Evolutionary conservation across 2,797 vertebrate genomes (phyloP).

Genomic region (Falco columbarius): DNA sequence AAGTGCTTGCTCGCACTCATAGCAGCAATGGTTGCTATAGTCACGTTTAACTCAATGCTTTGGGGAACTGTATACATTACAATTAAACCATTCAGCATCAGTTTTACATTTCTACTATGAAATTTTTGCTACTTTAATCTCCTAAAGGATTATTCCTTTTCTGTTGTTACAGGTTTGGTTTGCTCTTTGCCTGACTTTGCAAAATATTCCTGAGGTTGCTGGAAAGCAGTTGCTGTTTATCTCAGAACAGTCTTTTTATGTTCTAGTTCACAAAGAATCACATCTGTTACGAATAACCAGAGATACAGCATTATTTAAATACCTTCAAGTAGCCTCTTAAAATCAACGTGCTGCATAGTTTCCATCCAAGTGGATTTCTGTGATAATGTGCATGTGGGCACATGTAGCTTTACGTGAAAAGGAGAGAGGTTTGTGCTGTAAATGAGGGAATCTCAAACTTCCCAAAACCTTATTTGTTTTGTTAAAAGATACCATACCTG

Average conservation of each 20-base stretch:
- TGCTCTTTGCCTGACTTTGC: neutral
- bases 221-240: neutral
- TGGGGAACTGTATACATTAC: neutral
- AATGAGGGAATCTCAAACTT: neutral
- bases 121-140: neutral
- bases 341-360: neutral
- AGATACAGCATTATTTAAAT: neutral
- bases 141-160: neutral
- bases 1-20: neutral
- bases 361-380: neutral
- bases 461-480: neutral
- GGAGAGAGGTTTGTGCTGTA: neutral
- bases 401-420: neutral
- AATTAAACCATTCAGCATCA: neutral
- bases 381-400: rapidly evolving
- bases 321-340: neutral
- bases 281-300: neutral
- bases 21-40: neutral
- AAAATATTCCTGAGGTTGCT: neutral
- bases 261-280: neutral
- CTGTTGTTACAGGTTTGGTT: neutral
- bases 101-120: neutral
- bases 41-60: neutral
- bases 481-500: neutral
- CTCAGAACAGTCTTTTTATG: neutral